Conservation (phyloP, 2,797 vertebrate genomes). For the Brachymystax lenok region DNA sequence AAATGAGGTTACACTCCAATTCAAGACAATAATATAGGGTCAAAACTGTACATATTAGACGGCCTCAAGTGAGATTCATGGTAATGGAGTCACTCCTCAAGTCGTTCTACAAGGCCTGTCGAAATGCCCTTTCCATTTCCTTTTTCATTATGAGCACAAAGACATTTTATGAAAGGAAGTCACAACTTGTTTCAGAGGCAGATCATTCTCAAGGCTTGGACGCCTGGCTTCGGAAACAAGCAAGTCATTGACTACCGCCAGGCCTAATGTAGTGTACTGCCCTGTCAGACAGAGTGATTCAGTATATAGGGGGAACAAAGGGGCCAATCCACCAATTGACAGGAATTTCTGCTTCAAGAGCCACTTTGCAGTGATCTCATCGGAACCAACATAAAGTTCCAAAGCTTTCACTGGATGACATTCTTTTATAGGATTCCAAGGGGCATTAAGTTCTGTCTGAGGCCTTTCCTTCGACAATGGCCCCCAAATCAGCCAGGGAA, state of each 20-base stretch:
- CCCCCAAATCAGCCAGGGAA: conserved; percentile 33
- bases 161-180: conserved; percentile 51
- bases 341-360: conserved; percentile 67
- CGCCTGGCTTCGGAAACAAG: conserved; percentile 66
- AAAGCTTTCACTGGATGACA: conserved; percentile 65
- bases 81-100: conserved; percentile 16
- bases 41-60: conserved; percentile 15
- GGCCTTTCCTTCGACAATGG: conserved; percentile 28
- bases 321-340: conserved; percentile 73
- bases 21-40: background rate
- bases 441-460: conserved; percentile 62
- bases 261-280: conserved; percentile 53
- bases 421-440: conserved; percentile 74
- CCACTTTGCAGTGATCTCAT: conserved; percentile 71
- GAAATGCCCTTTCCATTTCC: conserved; percentile 18
- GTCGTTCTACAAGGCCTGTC: conserved; percentile 15
- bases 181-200: conserved; percentile 52
- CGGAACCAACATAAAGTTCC: conserved; percentile 59
- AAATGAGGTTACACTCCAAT: conserved; percentile 9
- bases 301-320: conserved; percentile 66
- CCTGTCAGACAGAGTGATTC: conserved; percentile 65
- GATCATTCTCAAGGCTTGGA: conserved; percentile 46
- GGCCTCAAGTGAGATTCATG: conserved; percentile 21
- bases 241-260: conserved; percentile 66
- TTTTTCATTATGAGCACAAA: conserved; percentile 45